phyloP scores from a whole-genome alignment of 2,888 invertebrate species.

The Leucophora obtusa region DNA sequence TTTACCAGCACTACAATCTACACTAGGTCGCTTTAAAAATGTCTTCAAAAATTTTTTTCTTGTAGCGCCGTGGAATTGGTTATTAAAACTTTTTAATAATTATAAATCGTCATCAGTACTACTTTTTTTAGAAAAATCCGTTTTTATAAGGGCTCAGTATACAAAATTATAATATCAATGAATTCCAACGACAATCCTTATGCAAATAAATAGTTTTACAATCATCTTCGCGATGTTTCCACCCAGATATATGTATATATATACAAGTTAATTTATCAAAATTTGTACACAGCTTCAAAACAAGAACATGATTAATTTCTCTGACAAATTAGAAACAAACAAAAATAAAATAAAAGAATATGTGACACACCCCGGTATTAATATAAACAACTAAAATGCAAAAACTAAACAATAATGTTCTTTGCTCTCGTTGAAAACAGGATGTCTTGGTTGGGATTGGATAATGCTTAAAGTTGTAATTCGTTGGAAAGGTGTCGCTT shows the following conservation, averaged over 20 bases:
- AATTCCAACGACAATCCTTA: neutral
- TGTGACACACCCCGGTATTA: slow-evolving; percentile 74
- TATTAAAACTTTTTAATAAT: no score
- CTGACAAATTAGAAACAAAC: slow-evolving; percentile 77
- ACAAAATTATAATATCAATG: no score
- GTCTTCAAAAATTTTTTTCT: no score
- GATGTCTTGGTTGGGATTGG: slow-evolving; percentile 56
- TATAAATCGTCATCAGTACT: no score
- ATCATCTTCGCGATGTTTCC: slow-evolving; percentile 32
- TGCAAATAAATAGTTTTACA: slow-evolving; percentile 8
- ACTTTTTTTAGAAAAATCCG: no score
- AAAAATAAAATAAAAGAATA: slow-evolving; percentile 46
- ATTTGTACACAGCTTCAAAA: slow-evolving; percentile 66
- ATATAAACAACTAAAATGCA: slow-evolving; percentile 24
- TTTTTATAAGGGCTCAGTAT: no score
- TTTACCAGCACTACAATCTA: no score
- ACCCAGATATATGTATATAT: no score
- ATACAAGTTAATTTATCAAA: slow-evolving; percentile 72
- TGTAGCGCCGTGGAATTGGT: no score
- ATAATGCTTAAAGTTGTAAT: slow-evolving; percentile 51
- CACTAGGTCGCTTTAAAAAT: no score
- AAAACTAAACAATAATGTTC: slow-evolving; percentile 20
- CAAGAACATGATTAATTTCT: slow-evolving; percentile 78
- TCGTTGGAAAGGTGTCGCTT: slow-evolving; percentile 58
- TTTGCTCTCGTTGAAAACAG: slow-evolving; percentile 42